These are phyloP conservation scores for Tetragonula carbonaria DNA, from an alignment of 2,888 invertebrate genomes.

Conservation along the genomic window DNA sequence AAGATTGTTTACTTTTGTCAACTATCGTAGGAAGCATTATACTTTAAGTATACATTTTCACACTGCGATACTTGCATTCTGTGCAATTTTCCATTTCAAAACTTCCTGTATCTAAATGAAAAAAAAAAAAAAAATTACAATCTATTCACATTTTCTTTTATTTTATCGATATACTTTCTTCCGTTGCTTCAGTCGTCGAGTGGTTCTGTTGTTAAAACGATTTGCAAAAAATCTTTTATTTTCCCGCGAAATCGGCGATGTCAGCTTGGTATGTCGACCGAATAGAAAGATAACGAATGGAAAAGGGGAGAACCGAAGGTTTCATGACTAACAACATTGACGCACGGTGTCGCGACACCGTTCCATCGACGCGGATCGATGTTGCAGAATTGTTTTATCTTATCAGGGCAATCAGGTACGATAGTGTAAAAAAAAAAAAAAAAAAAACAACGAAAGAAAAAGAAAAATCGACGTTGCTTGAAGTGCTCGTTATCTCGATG, in stretches of 20 bases:
- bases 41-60: too few relatives aligned
- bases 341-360: background rate
- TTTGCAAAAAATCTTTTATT: background rate
- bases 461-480: constrained; percentile 20
- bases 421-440: constrained; percentile 13
- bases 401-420: constrained; percentile 52
- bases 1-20: too few relatives aligned
- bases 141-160: too few relatives aligned
- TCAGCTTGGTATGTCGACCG: background rate
- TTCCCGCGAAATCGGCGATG: background rate
- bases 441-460: background rate
- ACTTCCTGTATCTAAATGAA: too few relatives aligned
- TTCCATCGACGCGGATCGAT: constrained; percentile 28
- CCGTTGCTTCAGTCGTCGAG: too few relatives aligned
- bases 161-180: too few relatives aligned
- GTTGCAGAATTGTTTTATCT: constrained; percentile 55
- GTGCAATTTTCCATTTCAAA: too few relatives aligned
- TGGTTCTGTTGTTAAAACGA: background rate
- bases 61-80: too few relatives aligned
- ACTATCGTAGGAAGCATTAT: too few relatives aligned
- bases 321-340: constrained; percentile 3
- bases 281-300: background rate
- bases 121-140: too few relatives aligned
- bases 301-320: background rate
- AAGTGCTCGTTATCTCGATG: constrained; percentile 47